phyloP scores from a whole-genome alignment of 2,888 invertebrate genomes.

The Omphaloscelis lunosa region DNA sequence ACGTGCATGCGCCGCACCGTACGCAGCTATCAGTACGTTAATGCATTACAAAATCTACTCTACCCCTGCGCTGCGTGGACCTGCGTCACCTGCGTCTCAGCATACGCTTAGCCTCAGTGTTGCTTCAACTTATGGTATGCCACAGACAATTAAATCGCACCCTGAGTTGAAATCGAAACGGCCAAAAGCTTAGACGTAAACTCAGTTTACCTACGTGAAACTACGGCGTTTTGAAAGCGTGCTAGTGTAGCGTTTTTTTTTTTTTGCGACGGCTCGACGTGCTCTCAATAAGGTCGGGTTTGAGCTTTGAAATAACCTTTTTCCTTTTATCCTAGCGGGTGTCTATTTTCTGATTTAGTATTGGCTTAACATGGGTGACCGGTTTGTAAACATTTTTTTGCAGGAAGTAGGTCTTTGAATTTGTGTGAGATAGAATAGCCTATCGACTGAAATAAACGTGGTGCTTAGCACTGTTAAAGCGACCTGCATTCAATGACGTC shows the following conservation, averaged over 20 bases:
- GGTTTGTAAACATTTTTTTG: slow-evolving; percentile 30
- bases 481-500: no score
- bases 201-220: neutral
- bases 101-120: no score
- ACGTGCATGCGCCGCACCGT: no score
- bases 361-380: slow-evolving; percentile 3
- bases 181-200: slow-evolving; percentile 23
- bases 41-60: no score
- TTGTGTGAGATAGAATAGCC: neutral
- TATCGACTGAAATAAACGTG: neutral
- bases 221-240: slow-evolving; percentile 6
- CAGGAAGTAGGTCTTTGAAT: neutral
- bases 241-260: slow-evolving; percentile 2
- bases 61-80: no score
- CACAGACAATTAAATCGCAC: no score
- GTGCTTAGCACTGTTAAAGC: no score
- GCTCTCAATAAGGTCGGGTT: slow-evolving; percentile 31
- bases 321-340: slow-evolving; percentile 38
- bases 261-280: slow-evolving; percentile 2
- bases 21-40: no score
- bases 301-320: slow-evolving; percentile 40
- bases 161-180: neutral
- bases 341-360: slow-evolving; percentile 48
- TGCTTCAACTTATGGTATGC: no score
- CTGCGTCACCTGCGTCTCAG: no score